These are phyloP conservation scores for Deroptyus accipitrinus DNA, from an alignment of 2,113 vertebrate species.

Conservation along the genomic window DNA sequence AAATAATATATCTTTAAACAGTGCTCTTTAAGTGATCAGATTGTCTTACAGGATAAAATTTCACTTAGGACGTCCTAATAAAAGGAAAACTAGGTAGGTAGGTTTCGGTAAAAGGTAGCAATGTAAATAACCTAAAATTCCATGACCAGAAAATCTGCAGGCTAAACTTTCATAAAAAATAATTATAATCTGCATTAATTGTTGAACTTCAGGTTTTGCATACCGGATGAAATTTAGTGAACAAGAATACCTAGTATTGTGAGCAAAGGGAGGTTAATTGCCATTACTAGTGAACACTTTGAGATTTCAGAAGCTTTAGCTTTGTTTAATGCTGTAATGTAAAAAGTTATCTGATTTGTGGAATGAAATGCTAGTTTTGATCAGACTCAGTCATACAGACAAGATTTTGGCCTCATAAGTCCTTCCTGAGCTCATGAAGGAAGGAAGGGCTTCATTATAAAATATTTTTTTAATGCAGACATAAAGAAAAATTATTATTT, in stretches of 20 bases:
- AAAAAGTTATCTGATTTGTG: background rate
- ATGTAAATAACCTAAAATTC: background rate
- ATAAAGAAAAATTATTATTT: background rate
- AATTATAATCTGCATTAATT: background rate
- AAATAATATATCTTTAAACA: background rate
- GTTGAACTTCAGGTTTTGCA: background rate
- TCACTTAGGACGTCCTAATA: background rate
- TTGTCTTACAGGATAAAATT: background rate
- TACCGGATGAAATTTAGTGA: background rate
- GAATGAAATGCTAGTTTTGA: background rate
- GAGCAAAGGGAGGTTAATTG: background rate
- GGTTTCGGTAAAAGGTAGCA: background rate
- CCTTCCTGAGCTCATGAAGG: background rate
- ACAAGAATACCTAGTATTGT: background rate
- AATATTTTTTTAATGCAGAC: background rate
- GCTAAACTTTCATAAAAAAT: background rate
- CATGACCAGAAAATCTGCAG: background rate
- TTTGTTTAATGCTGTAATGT: background rate
- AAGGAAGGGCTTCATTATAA: background rate
- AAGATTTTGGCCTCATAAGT: background rate
- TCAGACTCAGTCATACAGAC: background rate
- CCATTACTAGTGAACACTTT: background rate
- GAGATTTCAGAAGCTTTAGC: background rate
- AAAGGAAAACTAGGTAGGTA: background rate
- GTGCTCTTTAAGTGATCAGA: background rate